Evolutionary conservation across 2,797 vertebrate genomes (phyloP), one percentile per base, ranked within the genome.

Genomic region (Acridotheres tristis): DNA sequence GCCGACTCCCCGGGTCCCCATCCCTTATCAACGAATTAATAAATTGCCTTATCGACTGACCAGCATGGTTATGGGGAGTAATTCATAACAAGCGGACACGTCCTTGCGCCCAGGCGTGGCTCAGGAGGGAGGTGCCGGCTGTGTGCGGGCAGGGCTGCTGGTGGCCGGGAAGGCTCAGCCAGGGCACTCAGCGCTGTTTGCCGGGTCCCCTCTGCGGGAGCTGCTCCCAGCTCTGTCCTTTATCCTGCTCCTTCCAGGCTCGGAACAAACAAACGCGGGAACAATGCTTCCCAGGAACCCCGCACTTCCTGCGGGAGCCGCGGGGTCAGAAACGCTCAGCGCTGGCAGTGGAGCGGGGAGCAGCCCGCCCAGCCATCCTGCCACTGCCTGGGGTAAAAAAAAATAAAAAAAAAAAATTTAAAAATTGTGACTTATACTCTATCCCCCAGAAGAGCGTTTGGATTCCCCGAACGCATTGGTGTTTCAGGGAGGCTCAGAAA

Each of bases 271-370:
- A 94, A 68, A 5, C 2, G 0, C 1, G 7, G 80, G 89, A 94
- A 90, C 94, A 90, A 91, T 84, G 85, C 83, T 91, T 66, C 54
- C 85, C 95, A 94, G 93, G 93, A 96, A 59, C 91, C 32, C 3
- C n/a, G 17, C 10, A 12, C 85, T 95, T 94, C 94, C 90, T 91
- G 74, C 8, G 2, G 23, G 47, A 80, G 75, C 82, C 5, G 38
- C 61, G 11, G 32, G 61, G 53, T 66, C 69, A 19, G 71, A 36
- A 73, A 20, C 72, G 13, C 68, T 38, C 86, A 1, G 15, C 0
- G 6, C 51, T 40, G 6, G 1, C 30, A 1, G 2, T 8, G 36
- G 36, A 29, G 45, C 1, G 1, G 36, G 29, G 30, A 54, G 45
- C 68, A n/a, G 73, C 89, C 45, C 20, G 0, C 26, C 5, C 2